phyloP scores from a whole-genome alignment of 2,113 vertebrate genomes.

The Drymodes brunneopygia region DNA sequence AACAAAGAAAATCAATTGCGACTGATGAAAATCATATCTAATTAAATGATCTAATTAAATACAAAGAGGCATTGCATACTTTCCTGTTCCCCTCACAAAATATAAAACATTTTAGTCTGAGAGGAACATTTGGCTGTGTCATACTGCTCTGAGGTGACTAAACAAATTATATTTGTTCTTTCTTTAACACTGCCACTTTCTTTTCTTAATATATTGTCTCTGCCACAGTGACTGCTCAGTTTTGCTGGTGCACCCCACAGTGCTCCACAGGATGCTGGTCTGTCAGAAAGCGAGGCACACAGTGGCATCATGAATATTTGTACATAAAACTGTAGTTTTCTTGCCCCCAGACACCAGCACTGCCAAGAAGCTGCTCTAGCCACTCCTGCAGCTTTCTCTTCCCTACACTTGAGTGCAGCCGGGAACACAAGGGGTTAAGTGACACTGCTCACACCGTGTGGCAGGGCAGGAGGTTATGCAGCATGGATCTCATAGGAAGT shows the following conservation, averaged over 20 bases:
- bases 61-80: background rate
- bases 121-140: background rate
- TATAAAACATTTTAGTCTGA: background rate
- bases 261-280: constrained; percentile 1
- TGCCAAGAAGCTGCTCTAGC: background rate
- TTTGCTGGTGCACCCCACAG: background rate
- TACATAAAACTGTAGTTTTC: background rate
- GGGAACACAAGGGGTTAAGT: background rate
- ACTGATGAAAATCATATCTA: background rate
- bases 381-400: background rate
- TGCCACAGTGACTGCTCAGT: background rate
- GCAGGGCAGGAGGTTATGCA: background rate
- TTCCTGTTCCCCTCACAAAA: background rate
- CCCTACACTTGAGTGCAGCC: background rate
- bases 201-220: background rate
- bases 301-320: background rate
- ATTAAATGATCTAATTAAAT: background rate
- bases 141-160: background rate
- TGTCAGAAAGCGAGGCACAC: background rate
- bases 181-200: background rate
- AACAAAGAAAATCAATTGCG: background rate
- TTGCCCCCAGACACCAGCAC: background rate
- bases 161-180: background rate
- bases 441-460: background rate
- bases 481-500: constrained; percentile 13